These are phyloP conservation scores for Pedicia rivosa DNA, from an alignment of 2,888 invertebrate genomes.

Conservation along the genomic window DNA sequence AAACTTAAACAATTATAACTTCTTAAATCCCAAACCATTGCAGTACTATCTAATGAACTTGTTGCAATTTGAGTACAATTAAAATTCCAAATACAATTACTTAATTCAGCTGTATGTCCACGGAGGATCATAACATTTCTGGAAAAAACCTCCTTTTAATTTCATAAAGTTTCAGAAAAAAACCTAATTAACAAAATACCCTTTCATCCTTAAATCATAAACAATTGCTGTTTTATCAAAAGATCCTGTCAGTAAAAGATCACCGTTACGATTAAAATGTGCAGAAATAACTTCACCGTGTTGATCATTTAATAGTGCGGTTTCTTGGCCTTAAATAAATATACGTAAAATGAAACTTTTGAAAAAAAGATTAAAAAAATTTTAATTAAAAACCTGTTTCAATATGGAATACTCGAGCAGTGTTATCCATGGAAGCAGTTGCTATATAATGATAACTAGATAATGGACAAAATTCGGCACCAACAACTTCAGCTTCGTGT, in stretches of 20 bases:
- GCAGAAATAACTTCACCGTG: conserved; percentile 60
- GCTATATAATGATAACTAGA: conserved; percentile 42
- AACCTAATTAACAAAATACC: no score
- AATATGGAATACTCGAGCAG: conserved; percentile 53
- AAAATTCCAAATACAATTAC: conserved; percentile 53
- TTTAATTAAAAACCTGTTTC: no score
- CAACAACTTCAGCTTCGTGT: conserved; percentile 58
- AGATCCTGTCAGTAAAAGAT: conserved; percentile 57
- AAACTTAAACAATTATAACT: conserved; percentile 38
- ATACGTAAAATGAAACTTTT: conserved; percentile 21
- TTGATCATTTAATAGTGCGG: conserved; percentile 46
- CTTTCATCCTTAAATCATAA: conserved; percentile 53
- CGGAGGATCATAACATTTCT: conserved; percentile 10
- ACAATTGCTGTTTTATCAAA: conserved; percentile 61
- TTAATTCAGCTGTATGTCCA: conserved; percentile 51
- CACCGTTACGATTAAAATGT: conserved; percentile 52
- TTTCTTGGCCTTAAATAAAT: no score
- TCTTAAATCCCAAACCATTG: conserved; percentile 52
- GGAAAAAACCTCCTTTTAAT: no score
- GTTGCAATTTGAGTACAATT: conserved; percentile 48
- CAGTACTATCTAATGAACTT: conserved; percentile 53
- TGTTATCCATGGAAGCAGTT: conserved; percentile 63
- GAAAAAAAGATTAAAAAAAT: conserved; percentile 26
- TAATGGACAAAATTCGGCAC: conserved; percentile 46
- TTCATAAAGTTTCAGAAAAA: neutral